Conservation (phyloP, 92 coral and sea anemone species). For the Siderastrea radians region DNA sequence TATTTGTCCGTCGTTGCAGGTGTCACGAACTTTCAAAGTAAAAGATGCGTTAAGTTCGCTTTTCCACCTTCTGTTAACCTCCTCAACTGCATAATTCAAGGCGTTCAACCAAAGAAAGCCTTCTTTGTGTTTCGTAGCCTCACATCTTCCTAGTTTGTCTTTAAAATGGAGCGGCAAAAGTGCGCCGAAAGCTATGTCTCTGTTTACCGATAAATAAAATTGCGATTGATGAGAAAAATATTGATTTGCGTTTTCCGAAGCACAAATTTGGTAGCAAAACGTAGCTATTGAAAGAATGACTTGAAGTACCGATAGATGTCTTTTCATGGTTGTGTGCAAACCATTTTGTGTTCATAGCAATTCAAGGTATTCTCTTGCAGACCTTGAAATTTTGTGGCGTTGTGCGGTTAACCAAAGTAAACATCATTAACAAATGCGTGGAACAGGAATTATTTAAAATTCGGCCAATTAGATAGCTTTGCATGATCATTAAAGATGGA, state of each 20-base stretch:
- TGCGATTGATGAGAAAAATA: neutral
- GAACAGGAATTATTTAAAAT: neutral
- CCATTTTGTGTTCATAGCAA: neutral
- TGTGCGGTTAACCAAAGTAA: slow-evolving; percentile 1
- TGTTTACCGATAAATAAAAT: slow-evolving; percentile 18
- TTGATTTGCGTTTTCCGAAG: neutral
- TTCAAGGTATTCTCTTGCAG: neutral
- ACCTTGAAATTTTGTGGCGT: neutral
- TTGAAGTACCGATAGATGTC: neutral
- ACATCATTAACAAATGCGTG: slow-evolving; percentile 19
- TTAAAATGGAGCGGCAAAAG: slow-evolving; percentile 71
- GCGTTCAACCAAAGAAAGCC: slow-evolving; percentile 71
- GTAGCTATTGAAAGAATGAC: neutral
- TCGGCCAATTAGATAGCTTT: slow-evolving; percentile 14
- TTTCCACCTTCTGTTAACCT: slow-evolving; percentile 51
- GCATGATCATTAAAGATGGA: too few species aligned
- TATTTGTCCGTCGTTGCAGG: slow-evolving; percentile 53
- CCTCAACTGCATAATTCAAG: slow-evolving; percentile 68
- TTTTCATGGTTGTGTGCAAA: slow-evolving; percentile 20
- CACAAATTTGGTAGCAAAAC: neutral
- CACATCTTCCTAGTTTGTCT: slow-evolving; percentile 37
- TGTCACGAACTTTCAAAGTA: slow-evolving; percentile 72
- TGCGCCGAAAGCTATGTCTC: slow-evolving; percentile 75
- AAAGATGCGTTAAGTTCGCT: slow-evolving; percentile 58
- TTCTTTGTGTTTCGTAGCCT: slow-evolving; percentile 38